A percentile compares a stretch with the other conserved stretches of the same genome.
Conservation (phyloP, 2,113 vertebrate species). For the Grammomys dolichurus region DNA sequence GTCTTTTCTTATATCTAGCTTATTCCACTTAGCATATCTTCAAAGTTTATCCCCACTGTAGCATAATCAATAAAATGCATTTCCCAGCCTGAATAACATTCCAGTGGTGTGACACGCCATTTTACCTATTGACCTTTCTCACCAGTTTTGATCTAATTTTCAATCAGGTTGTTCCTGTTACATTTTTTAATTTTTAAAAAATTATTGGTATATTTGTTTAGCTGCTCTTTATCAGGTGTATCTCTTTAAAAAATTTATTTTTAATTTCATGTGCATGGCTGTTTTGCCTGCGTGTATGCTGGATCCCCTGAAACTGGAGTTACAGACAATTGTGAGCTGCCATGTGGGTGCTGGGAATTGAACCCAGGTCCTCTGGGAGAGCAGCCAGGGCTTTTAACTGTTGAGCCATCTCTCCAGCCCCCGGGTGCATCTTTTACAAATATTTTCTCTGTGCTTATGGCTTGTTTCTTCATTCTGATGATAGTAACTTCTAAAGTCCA, state of each 20-base stretch:
- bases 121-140: background rate
- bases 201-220: background rate
- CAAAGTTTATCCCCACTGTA: background rate
- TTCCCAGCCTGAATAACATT: background rate
- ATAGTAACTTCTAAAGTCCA: background rate
- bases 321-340: no score
- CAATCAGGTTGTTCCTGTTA: no score
- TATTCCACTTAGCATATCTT: slow-evolving; percentile 20
- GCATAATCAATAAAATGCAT: background rate
- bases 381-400: no score
- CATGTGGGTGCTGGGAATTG: no score
- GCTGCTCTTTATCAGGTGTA: background rate
- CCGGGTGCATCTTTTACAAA: background rate
- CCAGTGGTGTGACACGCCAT: background rate
- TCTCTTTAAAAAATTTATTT: no score
- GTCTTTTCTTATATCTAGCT: background rate
- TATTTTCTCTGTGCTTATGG: background rate
- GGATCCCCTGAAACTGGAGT: no score
- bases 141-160: background rate
- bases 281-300: no score
- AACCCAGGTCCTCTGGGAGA: no score
- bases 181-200: background rate
- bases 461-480: background rate
- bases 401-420: no score
- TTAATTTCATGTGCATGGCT: no score